These are phyloP conservation scores for Apodemus agrarius DNA, from an alignment of 2,797 vertebrate genomes.

Conservation along the genomic window DNA sequence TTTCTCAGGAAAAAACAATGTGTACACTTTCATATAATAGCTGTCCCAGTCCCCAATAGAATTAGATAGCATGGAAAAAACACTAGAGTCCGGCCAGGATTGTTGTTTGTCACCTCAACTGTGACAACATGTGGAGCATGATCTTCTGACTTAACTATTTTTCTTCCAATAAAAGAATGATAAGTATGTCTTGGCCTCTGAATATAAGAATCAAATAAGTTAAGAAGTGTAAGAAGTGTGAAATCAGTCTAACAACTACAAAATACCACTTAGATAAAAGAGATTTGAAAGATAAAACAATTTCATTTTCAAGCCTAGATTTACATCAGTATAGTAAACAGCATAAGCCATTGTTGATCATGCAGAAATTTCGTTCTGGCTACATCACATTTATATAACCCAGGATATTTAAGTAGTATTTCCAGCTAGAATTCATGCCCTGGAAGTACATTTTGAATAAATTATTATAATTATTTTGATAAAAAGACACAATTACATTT, in stretches of 20 bases:
- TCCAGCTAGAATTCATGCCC: rapidly evolving
- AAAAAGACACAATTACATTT: background rate
- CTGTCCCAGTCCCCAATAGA: rapidly evolving
- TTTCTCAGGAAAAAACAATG: background rate
- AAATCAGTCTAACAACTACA: background rate
- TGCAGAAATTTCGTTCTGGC: background rate
- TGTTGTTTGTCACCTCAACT: background rate
- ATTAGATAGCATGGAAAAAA: rapidly evolving
- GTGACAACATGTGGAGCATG: background rate
- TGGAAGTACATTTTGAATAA: background rate
- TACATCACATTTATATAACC: background rate
- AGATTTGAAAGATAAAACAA: background rate
- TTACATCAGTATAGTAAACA: background rate
- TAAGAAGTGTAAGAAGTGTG: rapidly evolving
- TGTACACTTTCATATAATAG: rapidly evolving
- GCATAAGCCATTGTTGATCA: background rate
- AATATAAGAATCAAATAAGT: background rate
- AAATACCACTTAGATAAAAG: background rate
- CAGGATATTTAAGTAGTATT: background rate
- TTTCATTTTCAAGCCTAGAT: background rate
- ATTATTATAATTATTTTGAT: background rate
- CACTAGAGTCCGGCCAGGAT: background rate
- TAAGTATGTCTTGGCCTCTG: background rate
- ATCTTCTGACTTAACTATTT: rapidly evolving
- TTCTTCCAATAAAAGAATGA: background rate